Percentiles rank a stretch among this genome's conserved stretches.
Evolutionary conservation across 2,888 invertebrate genomes (phyloP).

Genomic region (Coelinius sp.): DNA sequence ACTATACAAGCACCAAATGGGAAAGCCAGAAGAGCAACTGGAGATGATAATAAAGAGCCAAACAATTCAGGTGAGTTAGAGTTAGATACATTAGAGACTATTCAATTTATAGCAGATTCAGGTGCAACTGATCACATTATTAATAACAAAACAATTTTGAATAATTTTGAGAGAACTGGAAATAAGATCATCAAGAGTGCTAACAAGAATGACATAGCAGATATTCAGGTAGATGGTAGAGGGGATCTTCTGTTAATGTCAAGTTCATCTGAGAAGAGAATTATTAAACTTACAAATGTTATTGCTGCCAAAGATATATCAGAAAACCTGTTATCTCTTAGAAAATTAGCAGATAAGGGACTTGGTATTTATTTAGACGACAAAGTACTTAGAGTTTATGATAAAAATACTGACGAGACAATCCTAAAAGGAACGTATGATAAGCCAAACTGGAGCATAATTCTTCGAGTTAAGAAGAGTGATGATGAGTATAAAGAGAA

Average conservation of each 20-base stretch:
- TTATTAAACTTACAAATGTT: conserved; percentile 45
- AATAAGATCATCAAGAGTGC: conserved; percentile 45
- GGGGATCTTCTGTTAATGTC: conserved; percentile 45
- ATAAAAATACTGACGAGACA: conserved; percentile 34
- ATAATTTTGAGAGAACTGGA: conserved; percentile 25
- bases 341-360: conserved; percentile 46
- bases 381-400: conserved; percentile 32
- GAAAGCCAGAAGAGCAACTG: not conserved
- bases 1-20: too few species aligned
- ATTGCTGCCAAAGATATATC: conserved; percentile 47
- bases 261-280: conserved; percentile 31
- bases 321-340: conserved; percentile 49
- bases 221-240: conserved; percentile 49
- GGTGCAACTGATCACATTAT: conserved; percentile 46
- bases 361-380: conserved; percentile 44
- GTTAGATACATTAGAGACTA: not conserved
- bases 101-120: conserved; percentile 46
- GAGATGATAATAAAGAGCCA: not conserved
- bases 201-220: conserved; percentile 46
- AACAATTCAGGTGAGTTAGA: conserved; percentile 4
- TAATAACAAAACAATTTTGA: conserved; percentile 37
- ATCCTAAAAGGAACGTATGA: conserved; percentile 37
- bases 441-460: conserved; percentile 40
- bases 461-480: too few species aligned
- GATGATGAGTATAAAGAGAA: conserved; percentile 25